Conservation (phyloP, 2,113 vertebrate species). For the Leptodactylus fuscus region DNA sequence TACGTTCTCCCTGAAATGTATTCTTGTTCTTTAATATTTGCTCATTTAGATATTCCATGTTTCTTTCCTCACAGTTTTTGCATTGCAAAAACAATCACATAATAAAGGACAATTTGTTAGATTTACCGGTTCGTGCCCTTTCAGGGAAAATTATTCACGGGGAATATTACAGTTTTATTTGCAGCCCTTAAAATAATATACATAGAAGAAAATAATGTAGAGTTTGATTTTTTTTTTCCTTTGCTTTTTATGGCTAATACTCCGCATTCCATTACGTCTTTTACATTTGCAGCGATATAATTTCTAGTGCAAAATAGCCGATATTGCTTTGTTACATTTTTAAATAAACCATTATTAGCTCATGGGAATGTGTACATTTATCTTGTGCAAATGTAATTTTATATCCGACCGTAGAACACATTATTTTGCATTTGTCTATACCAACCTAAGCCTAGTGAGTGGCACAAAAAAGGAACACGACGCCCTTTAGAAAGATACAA, state of each 20-base stretch:
- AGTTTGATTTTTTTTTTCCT: conserved; percentile 6
- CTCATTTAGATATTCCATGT: conserved; percentile 22
- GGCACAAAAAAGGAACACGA: not conserved
- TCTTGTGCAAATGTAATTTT: not conserved
- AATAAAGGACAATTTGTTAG: conserved; percentile 45
- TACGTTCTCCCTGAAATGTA: conserved; percentile 8
- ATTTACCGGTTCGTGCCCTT: conserved; percentile 34
- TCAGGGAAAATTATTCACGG: conserved; percentile 14
- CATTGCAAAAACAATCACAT: not conserved
- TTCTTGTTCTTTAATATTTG: conserved; percentile 29
- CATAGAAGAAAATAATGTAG: conserved; percentile 38
- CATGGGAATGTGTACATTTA: conserved; percentile 4
- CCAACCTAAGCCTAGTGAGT: too few relatives aligned
- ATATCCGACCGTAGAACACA: not conserved
- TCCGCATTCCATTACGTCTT: conserved; percentile 14
- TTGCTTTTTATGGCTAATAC: conserved; percentile 14
- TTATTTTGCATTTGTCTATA: not conserved
- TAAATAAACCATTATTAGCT: conserved; percentile 32
- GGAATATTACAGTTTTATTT: conserved; percentile 48
- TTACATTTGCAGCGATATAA: conserved; percentile 42
- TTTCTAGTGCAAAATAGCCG: conserved; percentile 27
- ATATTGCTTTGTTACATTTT: conserved; percentile 21
- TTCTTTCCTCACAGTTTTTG: conserved; percentile 17
- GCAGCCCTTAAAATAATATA: conserved; percentile 43
- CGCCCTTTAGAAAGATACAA: not conserved